Percentiles rank a stretch among this genome's conserved stretches.
Conservation (phyloP, 2,113 vertebrate genomes). For the Sigmodon hispidus region DNA sequence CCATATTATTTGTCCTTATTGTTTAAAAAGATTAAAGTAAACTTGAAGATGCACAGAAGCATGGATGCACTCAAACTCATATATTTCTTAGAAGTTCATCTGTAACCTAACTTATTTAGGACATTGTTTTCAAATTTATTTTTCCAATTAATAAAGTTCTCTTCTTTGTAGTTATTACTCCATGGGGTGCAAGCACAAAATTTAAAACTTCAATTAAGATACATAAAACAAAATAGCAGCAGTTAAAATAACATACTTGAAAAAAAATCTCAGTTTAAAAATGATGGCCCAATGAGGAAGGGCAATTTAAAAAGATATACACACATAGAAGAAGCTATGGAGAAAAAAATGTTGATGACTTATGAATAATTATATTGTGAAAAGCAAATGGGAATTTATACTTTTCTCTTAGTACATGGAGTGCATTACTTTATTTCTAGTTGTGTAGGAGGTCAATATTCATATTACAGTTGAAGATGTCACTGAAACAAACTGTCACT, state of each 20-base stretch:
- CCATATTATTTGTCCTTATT: conserved; percentile 8
- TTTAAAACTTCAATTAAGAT: conserved; percentile 82
- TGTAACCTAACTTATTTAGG: conserved; percentile 76
- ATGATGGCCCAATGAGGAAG: conserved; percentile 50
- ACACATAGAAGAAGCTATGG: conserved; percentile 23
- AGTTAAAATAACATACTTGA: conserved; percentile 76
- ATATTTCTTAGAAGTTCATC: conserved; percentile 53
- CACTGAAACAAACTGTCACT: background rate
- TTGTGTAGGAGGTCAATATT: conserved; percentile 24
- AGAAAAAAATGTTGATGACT: conserved; percentile 47
- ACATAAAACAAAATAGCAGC: conserved; percentile 75
- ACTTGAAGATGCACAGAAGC: background rate
- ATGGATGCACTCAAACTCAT: background rate
- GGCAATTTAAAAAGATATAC: conserved; percentile 69
- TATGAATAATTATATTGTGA: conserved; percentile 55
- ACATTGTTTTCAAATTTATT: conserved; percentile 80
- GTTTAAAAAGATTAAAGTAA: conserved; percentile 8
- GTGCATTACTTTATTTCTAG: background rate
- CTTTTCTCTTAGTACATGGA: conserved; percentile 16
- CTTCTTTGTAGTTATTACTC: conserved; percentile 73
- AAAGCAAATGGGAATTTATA: conserved; percentile 27
- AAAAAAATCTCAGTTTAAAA: conserved; percentile 73
- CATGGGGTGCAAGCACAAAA: conserved; percentile 76
- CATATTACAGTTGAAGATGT: background rate
- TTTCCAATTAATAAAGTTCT: conserved; percentile 80